These are phyloP conservation scores for Electrophaes corylata DNA, from an alignment of 2,888 invertebrate genomes.

Conservation along the genomic window DNA sequence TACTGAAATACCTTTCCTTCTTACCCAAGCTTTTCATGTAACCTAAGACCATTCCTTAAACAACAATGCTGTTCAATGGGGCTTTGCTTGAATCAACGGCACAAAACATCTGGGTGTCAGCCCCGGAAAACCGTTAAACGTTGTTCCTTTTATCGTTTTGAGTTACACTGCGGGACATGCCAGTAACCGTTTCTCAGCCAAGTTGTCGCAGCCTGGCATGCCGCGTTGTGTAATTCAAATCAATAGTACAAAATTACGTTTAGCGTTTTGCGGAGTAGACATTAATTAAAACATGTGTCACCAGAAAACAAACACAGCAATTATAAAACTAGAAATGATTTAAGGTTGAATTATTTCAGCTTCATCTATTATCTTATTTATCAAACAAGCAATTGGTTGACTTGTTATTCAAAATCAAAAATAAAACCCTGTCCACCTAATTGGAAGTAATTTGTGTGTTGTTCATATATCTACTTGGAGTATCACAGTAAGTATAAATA, in stretches of 20 bases:
- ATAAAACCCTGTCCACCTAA: not conserved
- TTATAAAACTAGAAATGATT: not conserved
- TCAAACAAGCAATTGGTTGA: conserved; percentile 7
- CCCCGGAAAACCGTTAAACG: too few species aligned
- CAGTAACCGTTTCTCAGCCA: too few species aligned
- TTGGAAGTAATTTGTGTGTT: conserved; percentile 1
- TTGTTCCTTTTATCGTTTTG: too few species aligned
- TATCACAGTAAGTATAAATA: conserved; percentile 12
- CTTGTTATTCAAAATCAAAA: conserved; percentile 7
- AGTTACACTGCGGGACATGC: too few species aligned
- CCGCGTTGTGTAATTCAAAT: too few species aligned
- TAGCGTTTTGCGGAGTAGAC: too few species aligned
- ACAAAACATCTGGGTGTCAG: not conserved
- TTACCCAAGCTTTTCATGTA: conserved; percentile 13
- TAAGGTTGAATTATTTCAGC: conserved; percentile 3
- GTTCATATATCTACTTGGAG: conserved; percentile 5
- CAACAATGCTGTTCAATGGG: conserved; percentile 1
- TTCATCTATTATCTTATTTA: conserved; percentile 11
- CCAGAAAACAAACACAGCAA: not conserved
- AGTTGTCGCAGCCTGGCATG: too few species aligned
- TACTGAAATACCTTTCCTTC: not conserved
- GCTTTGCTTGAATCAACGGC: conserved; percentile 14
- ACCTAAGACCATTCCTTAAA: not conserved
- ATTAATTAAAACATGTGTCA: not conserved
- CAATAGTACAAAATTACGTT: too few species aligned